A percentile compares a stretch with the other conserved stretches of the same genome.
These are phyloP conservation scores for Agrotis exclamationis DNA, from an alignment of 2,888 invertebrate genomes.

Conservation along the genomic window DNA sequence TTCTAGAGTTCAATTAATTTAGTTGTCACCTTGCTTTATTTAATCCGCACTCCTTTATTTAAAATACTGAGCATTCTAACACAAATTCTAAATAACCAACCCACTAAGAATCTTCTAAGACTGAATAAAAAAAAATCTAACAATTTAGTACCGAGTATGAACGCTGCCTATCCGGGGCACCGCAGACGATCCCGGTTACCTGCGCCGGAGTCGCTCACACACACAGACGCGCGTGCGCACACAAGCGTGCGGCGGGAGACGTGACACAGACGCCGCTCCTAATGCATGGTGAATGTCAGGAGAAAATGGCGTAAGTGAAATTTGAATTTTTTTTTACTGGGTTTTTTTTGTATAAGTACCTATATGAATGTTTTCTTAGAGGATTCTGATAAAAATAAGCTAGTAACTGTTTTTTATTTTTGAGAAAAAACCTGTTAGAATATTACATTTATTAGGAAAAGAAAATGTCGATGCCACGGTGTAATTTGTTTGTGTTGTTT, in stretches of 20 bases:
- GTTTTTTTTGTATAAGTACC: slow-evolving; percentile 64
- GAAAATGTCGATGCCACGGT: too few relatives aligned
- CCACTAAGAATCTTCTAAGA: slow-evolving; percentile 86
- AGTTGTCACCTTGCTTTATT: slow-evolving; percentile 31
- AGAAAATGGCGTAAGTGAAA: slow-evolving; percentile 79
- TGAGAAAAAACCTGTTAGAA: not conserved
- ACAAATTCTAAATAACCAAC: slow-evolving; percentile 57
- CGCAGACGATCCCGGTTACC: slow-evolving; percentile 88
- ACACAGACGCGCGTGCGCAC: slow-evolving; percentile 58
- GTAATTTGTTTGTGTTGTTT: too few relatives aligned
- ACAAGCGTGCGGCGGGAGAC: slow-evolving; percentile 71
- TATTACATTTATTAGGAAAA: too few relatives aligned
- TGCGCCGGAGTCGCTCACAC: slow-evolving; percentile 79
- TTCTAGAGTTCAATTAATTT: slow-evolving; percentile 55
- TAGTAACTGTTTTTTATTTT: not conserved
- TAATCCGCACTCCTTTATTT: slow-evolving; percentile 22
- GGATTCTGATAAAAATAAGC: slow-evolving; percentile 21
- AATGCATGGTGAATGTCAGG: slow-evolving; percentile 76
- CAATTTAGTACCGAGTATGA: slow-evolving; percentile 76
- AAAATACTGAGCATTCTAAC: slow-evolving; percentile 52
- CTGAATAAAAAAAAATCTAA: slow-evolving; percentile 77
- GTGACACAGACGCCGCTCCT: slow-evolving; percentile 84
- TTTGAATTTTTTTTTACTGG: slow-evolving; percentile 58
- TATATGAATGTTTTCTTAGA: slow-evolving; percentile 64
- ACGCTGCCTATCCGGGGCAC: slow-evolving; percentile 76